Conservation (phyloP, 2,113 vertebrate species). For the Microtus montanus region DNA sequence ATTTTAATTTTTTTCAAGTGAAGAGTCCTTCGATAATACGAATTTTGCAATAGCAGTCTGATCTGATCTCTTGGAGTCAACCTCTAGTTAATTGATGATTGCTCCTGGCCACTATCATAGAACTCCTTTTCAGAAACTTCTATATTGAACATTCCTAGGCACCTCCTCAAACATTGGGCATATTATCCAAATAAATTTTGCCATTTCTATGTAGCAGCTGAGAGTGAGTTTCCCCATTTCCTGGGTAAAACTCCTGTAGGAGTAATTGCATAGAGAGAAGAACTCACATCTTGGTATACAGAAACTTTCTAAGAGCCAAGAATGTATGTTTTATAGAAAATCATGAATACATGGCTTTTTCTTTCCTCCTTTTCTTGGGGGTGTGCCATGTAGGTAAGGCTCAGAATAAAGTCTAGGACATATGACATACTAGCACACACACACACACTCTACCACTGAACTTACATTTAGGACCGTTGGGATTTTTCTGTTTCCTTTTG, state of each 20-base stretch:
- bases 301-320: background rate
- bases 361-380: background rate
- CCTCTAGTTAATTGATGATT: background rate
- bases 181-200: background rate
- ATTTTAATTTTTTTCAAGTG: background rate
- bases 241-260: background rate
- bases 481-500: too few species aligned
- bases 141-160: background rate
- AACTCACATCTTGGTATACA: background rate
- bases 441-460: background rate
- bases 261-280: background rate
- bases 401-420: background rate
- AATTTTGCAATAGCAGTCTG: background rate
- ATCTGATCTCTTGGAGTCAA: background rate
- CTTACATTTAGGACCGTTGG: rapidly evolving
- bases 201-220: background rate
- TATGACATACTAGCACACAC: background rate
- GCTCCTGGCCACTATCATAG: background rate
- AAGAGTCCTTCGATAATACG: background rate
- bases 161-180: background rate
- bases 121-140: background rate
- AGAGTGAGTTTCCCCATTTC: background rate
- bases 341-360: background rate
- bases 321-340: background rate
- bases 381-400: background rate